phyloP scores from a whole-genome alignment of 2,113 vertebrate genomes.

The Coturnix japonica region DNA sequence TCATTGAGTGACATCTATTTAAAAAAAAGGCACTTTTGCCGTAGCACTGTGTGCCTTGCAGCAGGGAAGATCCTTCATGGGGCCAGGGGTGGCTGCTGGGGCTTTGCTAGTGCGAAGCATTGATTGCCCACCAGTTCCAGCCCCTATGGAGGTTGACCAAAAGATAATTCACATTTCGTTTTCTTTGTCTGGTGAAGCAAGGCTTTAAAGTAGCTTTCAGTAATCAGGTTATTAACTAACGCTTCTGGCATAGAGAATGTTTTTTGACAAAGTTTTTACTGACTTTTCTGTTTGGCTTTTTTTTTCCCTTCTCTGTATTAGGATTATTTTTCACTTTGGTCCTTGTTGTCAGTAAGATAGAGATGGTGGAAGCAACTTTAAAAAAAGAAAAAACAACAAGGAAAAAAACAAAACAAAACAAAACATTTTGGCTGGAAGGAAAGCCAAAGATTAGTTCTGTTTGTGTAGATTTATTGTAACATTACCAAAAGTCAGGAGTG shows the following conservation, averaged over 20 bases:
- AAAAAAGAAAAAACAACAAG: background rate
- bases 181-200: background rate
- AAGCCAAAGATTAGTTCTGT: slow-evolving; percentile 76
- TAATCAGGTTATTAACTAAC: background rate
- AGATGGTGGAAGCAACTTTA: slow-evolving; percentile 42
- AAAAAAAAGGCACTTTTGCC: background rate
- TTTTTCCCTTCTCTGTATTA: background rate
- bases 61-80: background rate
- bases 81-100: background rate
- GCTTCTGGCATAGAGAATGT: background rate
- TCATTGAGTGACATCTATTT: background rate
- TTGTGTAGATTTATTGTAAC: slow-evolving; percentile 83
- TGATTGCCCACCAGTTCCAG: background rate
- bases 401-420: background rate
- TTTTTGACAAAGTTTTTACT: background rate
- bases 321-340: slow-evolving; percentile 47
- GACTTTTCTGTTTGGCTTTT: background rate
- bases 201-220: background rate
- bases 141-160: background rate
- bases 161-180: background rate
- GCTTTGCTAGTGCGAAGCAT: accelerated
- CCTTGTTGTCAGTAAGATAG: background rate
- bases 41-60: background rate
- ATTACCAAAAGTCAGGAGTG: slow-evolving; percentile 78
- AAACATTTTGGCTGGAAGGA: slow-evolving; percentile 40